These are phyloP conservation scores for Troilus luridus DNA, from an alignment of 2,888 invertebrate genomes.

Conservation along the genomic window DNA sequence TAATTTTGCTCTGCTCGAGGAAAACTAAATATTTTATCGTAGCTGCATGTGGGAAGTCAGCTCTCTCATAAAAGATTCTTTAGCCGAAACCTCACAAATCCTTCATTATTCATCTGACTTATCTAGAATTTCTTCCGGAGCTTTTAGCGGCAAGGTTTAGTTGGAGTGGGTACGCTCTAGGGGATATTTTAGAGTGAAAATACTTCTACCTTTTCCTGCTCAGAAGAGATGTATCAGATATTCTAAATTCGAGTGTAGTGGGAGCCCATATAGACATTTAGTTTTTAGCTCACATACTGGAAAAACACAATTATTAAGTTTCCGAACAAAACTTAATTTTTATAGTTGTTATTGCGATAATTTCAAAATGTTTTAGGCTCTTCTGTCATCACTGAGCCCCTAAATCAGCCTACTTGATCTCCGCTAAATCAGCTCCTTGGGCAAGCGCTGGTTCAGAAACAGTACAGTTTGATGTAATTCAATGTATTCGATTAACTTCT, in stretches of 20 bases:
- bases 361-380: too few species aligned
- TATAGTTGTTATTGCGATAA: too few species aligned
- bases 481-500: too few species aligned
- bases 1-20: conserved; percentile 21
- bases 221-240: neutral
- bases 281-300: too few species aligned
- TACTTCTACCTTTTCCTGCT: neutral
- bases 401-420: too few species aligned
- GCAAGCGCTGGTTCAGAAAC: too few species aligned
- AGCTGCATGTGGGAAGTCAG: neutral
- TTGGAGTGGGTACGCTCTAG: neutral
- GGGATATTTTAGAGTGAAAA: neutral
- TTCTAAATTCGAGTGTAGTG: neutral
- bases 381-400: too few species aligned
- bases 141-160: conserved; percentile 22
- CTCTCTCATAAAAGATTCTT: conserved; percentile 28
- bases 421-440: too few species aligned
- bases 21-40: conserved; percentile 36
- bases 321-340: too few species aligned
- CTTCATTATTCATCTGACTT: conserved; percentile 44
- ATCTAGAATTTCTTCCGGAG: conserved; percentile 41
- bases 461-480: too few species aligned
- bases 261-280: too few species aligned
- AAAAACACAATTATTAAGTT: too few species aligned
- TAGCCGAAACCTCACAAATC: neutral